These are phyloP conservation scores for Geopemphigus sp. DNA, from an alignment of 1,140 invertebrate species.

Conservation along the genomic window DNA sequence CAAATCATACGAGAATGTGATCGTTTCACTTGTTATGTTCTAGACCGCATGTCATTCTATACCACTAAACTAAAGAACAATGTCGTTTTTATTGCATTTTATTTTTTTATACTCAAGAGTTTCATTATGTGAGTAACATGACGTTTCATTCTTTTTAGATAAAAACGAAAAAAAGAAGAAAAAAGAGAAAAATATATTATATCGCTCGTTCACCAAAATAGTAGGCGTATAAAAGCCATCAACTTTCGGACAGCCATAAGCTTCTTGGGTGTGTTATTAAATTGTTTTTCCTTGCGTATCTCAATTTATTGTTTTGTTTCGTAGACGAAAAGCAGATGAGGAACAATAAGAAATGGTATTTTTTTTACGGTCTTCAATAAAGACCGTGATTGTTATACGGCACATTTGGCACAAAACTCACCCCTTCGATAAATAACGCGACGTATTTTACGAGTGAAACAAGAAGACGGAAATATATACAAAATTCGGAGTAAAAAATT, in stretches of 20 bases:
- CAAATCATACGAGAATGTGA: constrained; percentile 23
- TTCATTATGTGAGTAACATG: constrained; percentile 41
- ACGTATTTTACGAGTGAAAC: constrained; percentile 43
- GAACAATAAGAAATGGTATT: constrained; percentile 43
- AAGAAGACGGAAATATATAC: constrained; percentile 11
- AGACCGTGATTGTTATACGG: constrained; percentile 39
- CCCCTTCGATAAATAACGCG: constrained; percentile 29
- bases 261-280: constrained; percentile 47
- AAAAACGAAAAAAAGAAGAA: neutral
- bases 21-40: constrained; percentile 21
- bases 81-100: constrained; percentile 40
- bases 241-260: constrained; percentile 46
- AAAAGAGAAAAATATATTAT: constrained; percentile 28
- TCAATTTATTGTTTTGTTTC: constrained; percentile 47
- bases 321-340: constrained; percentile 32
- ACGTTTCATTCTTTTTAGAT: constrained; percentile 44
- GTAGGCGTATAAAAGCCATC: constrained; percentile 46
- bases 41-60: constrained; percentile 29
- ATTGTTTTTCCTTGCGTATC: constrained; percentile 44
- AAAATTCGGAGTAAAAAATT: constrained; percentile 10
- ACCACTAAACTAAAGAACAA: constrained; percentile 25
- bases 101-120: constrained; percentile 24
- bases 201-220: constrained; percentile 11
- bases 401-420: constrained; percentile 30
- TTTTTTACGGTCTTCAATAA: constrained; percentile 44